Conservation (phyloP, 2,888 invertebrate genomes). For the Ariolimax columbianus region DNA sequence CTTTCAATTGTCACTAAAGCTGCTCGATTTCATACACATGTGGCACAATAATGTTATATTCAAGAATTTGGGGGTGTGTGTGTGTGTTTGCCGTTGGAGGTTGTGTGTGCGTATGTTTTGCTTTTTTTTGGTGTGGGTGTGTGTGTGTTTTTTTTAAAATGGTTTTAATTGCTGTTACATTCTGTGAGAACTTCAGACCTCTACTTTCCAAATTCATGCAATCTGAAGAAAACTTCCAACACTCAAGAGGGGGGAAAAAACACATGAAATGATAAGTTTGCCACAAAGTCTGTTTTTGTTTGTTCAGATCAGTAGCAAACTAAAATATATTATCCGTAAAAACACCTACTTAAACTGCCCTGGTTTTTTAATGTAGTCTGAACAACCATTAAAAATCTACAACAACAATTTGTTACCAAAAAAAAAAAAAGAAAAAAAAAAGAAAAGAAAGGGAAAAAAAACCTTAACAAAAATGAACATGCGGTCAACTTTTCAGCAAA, state of each 20-base stretch:
- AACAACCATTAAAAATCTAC: constrained; percentile 12
- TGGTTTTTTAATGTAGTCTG: background rate
- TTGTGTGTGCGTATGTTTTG: no score
- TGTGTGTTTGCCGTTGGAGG: no score
- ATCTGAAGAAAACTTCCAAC: constrained; percentile 32
- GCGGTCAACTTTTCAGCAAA: constrained; percentile 18
- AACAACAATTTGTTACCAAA: background rate
- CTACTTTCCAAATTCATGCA: background rate
- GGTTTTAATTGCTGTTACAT: no score
- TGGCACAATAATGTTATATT: no score
- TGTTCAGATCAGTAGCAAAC: background rate
- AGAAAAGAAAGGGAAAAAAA: no score
- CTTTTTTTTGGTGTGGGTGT: no score
- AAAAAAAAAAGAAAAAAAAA: background rate
- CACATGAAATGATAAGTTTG: constrained; percentile 11
- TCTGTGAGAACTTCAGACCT: no score
- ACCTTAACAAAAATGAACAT: background rate
- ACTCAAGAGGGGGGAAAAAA: background rate
- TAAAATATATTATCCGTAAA: background rate
- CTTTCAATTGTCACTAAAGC: no score
- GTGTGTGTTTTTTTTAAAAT: no score
- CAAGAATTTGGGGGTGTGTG: no score
- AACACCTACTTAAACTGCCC: background rate
- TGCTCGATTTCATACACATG: no score
- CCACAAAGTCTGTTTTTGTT: background rate